Percentiles rank a stretch among this genome's conserved stretches.
phyloP scores from a whole-genome alignment of 2,113 vertebrate genomes.

The Gila orcuttii region DNA sequence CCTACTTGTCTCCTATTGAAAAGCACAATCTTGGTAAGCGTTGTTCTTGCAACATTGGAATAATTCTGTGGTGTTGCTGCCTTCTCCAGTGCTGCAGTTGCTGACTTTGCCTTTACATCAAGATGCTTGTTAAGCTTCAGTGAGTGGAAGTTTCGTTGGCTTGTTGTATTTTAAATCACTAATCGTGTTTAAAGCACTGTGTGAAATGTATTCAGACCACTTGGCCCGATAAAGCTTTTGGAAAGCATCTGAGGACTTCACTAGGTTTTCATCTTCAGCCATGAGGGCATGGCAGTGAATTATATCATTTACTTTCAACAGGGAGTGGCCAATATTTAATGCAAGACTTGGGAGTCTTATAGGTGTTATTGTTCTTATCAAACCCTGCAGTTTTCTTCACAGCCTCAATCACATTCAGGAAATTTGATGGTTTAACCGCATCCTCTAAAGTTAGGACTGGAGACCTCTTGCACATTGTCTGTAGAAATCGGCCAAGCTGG shows the following conservation, averaged over 20 bases:
- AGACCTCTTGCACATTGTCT: background rate
- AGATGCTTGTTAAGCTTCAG: conserved; percentile 16
- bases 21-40: background rate
- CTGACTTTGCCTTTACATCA: background rate
- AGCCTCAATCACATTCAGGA: conserved; percentile 28
- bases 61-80: background rate
- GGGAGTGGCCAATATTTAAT: background rate
- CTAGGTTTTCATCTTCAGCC: background rate
- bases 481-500: background rate
- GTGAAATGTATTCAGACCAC: conserved; percentile 27
- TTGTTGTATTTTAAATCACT: conserved; percentile 31
- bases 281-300: conserved; percentile 12
- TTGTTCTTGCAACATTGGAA: background rate
- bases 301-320: conserved; percentile 10
- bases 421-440: conserved; percentile 27
- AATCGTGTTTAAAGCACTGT: conserved; percentile 14
- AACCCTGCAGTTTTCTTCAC: conserved; percentile 28
- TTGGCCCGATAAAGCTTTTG: background rate
- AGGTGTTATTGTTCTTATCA: background rate
- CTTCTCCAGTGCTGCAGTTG: background rate
- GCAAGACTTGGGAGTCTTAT: conserved; percentile 12
- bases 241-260: conserved; percentile 6
- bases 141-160: background rate
- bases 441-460: background rate
- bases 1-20: background rate